These are phyloP conservation scores for Xenopus borealis DNA, from an alignment of 2,113 vertebrate species.

Conservation along the genomic window DNA sequence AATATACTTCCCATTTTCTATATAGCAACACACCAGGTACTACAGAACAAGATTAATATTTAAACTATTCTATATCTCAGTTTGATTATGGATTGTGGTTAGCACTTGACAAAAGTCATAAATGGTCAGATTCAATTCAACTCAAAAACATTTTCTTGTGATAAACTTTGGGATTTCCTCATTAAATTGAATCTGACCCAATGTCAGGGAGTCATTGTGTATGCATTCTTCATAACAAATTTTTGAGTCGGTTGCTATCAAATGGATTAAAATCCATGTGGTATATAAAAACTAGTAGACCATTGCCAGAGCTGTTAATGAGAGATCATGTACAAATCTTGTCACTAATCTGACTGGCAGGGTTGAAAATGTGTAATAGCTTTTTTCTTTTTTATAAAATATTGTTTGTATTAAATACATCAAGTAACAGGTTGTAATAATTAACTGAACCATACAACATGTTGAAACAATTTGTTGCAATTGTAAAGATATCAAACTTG, in stretches of 20 bases:
- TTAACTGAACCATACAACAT: constrained; percentile 28
- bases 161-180: too few relatives aligned
- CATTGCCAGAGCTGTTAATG: constrained; percentile 25
- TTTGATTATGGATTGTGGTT: too few relatives aligned
- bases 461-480: constrained; percentile 39
- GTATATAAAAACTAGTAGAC: constrained; percentile 16
- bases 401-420: constrained; percentile 26
- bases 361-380: constrained; percentile 38
- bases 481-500: constrained; percentile 37
- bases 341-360: constrained; percentile 32
- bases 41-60: too few relatives aligned
- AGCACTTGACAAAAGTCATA: too few relatives aligned
- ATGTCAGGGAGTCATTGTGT: too few relatives aligned
- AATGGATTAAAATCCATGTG: constrained; percentile 18
- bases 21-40: too few relatives aligned
- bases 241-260: constrained; percentile 1
- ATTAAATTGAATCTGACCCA: too few relatives aligned
- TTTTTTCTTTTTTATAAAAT: constrained; percentile 17
- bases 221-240: too few relatives aligned
- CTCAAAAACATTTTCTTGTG: too few relatives aligned
- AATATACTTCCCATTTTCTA: too few relatives aligned
- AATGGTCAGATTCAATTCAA: too few relatives aligned
- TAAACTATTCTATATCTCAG: too few relatives aligned
- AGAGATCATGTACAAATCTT: constrained; percentile 38
- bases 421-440: constrained; percentile 44